Percentiles rank a stretch among this genome's conserved stretches.
These are phyloP conservation scores for Hylaeus anthracinus DNA, from an alignment of 1,140 invertebrate species.

Conservation along the genomic window DNA sequence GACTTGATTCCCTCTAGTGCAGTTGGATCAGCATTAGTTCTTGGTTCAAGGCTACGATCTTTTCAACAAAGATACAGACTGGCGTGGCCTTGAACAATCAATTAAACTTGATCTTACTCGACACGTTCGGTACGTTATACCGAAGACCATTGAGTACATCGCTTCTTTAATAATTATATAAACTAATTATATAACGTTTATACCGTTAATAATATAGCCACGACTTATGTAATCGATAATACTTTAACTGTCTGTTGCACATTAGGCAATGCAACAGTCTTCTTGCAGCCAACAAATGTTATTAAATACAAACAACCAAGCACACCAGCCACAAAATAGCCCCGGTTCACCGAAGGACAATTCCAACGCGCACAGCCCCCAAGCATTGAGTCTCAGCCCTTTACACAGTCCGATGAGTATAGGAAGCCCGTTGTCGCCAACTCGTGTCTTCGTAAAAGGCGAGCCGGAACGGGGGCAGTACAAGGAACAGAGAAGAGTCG, in stretches of 20 bases:
- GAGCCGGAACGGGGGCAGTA: conserved; percentile 77
- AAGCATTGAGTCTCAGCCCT: conserved; percentile 78
- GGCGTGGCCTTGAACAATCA: too few species aligned
- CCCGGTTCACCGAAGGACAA: conserved; percentile 77
- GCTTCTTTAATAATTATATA: too few species aligned
- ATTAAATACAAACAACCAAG: conserved; percentile 69
- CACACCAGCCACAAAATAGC: conserved; percentile 69
- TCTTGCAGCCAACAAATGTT: conserved; percentile 65
- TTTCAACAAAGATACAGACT: too few species aligned
- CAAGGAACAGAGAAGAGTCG: conserved; percentile 87
- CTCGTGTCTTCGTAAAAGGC: conserved; percentile 71
- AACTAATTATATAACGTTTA: conserved; percentile 14
- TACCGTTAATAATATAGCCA: conserved; percentile 21
- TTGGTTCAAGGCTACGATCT: too few species aligned
- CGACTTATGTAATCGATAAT: conserved; percentile 12
- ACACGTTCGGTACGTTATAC: too few species aligned
- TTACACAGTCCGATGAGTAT: conserved; percentile 78
- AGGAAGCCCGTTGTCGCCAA: conserved; percentile 77
- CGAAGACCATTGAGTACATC: too few species aligned
- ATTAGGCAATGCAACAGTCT: conserved; percentile 67
- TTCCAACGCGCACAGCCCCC: conserved; percentile 73
- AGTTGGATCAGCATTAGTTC: too few species aligned
- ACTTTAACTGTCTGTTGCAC: conserved; percentile 13
- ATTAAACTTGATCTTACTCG: too few species aligned
- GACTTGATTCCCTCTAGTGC: too few species aligned